These are phyloP conservation scores for Hycleus cichorii DNA, from an alignment of 1,140 invertebrate species.

Conservation along the genomic window DNA sequence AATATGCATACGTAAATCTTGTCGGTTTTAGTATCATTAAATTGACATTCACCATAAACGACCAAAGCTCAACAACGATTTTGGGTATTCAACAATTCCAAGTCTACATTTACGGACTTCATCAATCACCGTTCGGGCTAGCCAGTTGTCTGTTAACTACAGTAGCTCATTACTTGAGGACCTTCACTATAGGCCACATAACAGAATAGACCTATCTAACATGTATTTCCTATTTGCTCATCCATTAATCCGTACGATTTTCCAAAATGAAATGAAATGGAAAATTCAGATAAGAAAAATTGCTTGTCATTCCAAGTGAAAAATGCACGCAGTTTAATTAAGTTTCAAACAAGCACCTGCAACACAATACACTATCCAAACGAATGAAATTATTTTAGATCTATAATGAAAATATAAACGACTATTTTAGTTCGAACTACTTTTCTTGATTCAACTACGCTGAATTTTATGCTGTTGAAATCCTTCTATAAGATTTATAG, in stretches of 20 bases:
- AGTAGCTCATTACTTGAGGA: slow-evolving; percentile 26
- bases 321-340: slow-evolving; percentile 17
- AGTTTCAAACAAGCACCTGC: slow-evolving; percentile 15
- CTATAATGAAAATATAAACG: slow-evolving; percentile 15
- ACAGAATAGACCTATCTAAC: neutral
- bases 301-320: slow-evolving; percentile 14
- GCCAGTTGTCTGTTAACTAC: slow-evolving; percentile 33
- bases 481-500: slow-evolving; percentile 10
- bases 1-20: slow-evolving; percentile 22
- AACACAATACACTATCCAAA: slow-evolving; percentile 9
- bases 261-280: slow-evolving; percentile 4
- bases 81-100: slow-evolving; percentile 25
- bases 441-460: slow-evolving; percentile 4
- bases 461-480: slow-evolving; percentile 4
- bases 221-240: slow-evolving; percentile 6
- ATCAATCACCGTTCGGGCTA: slow-evolving; percentile 32
- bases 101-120: slow-evolving; percentile 33
- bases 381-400: slow-evolving; percentile 8
- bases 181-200: too few species aligned
- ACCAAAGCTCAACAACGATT: slow-evolving; percentile 6
- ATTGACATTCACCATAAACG: neutral
- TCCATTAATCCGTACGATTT: neutral
- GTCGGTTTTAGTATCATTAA: slow-evolving; percentile 9
- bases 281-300: slow-evolving; percentile 15
- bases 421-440: slow-evolving; percentile 8